Evolutionary conservation across 92 coral and sea anemone genomes (phyloP).

Genomic region (Micromussa lordhowensis): DNA sequence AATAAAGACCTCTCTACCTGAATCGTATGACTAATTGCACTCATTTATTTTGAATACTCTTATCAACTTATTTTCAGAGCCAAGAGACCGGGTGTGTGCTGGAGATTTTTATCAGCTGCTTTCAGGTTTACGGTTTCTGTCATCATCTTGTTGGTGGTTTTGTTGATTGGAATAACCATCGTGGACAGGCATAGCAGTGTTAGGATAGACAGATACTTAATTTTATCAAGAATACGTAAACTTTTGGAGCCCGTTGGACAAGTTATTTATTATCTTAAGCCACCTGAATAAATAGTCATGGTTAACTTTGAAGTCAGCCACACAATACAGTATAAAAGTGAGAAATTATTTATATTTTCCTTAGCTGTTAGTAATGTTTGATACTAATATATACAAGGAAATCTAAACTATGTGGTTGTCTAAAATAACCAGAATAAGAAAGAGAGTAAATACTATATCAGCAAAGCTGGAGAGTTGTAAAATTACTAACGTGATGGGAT

Average conservation of each 20-base stretch:
- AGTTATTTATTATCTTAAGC: slow-evolving; percentile 32
- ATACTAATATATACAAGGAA: slow-evolving; percentile 19
- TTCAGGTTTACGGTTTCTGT: slow-evolving; percentile 51
- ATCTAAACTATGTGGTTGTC: slow-evolving; percentile 3
- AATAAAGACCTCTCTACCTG: neutral
- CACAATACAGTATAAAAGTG: neutral
- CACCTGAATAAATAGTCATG: slow-evolving; percentile 27
- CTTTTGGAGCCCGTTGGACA: slow-evolving; percentile 58
- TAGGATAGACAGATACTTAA: slow-evolving; percentile 37
- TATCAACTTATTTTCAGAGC: slow-evolving; percentile 39
- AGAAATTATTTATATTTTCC: slow-evolving; percentile 19
- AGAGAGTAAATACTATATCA: neutral
- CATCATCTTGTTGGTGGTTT: slow-evolving; percentile 33
- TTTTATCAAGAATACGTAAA: slow-evolving; percentile 34
- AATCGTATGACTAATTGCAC: neutral
- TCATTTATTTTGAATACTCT: neutral
- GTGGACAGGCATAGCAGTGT: slow-evolving; percentile 9
- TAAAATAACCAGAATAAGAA: neutral
- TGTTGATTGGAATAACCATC: slow-evolving; percentile 37
- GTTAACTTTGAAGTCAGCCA: neutral
- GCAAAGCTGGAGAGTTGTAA: no score
- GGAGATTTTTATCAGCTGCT: slow-evolving; percentile 57
- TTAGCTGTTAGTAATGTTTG: slow-evolving; percentile 18
- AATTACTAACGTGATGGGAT: no score
- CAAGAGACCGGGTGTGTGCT: slow-evolving; percentile 60